Percentiles rank a stretch among this genome's conserved stretches.
Evolutionary conservation across 2,113 vertebrate species (phyloP).

Genomic region (Illadopsis cleaveri): DNA sequence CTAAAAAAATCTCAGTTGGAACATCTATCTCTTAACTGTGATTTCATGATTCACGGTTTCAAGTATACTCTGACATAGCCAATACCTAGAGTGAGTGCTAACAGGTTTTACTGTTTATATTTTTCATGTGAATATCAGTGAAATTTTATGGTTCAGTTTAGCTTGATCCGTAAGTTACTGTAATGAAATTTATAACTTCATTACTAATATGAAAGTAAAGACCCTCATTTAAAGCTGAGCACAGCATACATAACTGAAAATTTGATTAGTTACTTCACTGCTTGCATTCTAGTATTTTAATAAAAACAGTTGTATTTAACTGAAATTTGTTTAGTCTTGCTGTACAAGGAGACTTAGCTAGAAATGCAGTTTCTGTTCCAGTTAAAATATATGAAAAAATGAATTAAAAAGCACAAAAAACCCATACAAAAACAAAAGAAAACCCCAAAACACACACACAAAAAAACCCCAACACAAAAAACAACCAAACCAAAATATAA

Average conservation of each 20-base stretch:
- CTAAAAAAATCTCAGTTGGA: neutral
- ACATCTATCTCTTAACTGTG: neutral
- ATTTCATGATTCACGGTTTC: neutral
- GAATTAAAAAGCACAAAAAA: neutral
- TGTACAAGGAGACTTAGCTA: neutral
- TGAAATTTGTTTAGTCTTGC: neutral
- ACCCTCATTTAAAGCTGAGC: neutral
- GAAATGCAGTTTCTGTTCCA: neutral
- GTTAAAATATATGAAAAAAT: neutral
- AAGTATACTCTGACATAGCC: neutral
- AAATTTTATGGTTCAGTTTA: neutral
- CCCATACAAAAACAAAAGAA: fast-evolving
- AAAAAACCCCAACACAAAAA: neutral
- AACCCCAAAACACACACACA: neutral
- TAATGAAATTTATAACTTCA: neutral
- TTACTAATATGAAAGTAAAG: neutral
- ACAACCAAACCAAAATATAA: fast-evolving
- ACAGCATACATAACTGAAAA: neutral
- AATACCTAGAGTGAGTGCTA: neutral
- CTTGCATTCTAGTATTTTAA: neutral
- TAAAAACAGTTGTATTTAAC: neutral
- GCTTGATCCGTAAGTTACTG: neutral
- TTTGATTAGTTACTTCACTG: neutral
- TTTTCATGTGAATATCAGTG: neutral
- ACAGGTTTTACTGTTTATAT: neutral